phyloP scores from a whole-genome alignment of 2,888 invertebrate genomes.

The Cerastis leucographa region DNA sequence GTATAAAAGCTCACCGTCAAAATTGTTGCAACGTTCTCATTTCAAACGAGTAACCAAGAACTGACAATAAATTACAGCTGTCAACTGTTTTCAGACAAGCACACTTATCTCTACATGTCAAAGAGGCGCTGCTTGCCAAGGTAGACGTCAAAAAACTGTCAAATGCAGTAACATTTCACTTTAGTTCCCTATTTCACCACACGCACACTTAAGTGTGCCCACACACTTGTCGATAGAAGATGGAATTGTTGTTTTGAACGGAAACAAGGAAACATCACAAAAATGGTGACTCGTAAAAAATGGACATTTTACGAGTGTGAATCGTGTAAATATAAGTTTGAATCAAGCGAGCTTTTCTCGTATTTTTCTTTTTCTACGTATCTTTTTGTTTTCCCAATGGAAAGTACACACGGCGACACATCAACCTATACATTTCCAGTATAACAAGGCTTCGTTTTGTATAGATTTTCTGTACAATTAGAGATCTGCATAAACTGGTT shows the following conservation, averaged over 20 bases:
- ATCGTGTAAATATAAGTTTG: slow-evolving; percentile 8
- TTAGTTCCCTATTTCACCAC: slow-evolving; percentile 20
- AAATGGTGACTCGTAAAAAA: slow-evolving; percentile 20
- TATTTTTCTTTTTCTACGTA: not conserved
- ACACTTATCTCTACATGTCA: slow-evolving; percentile 16
- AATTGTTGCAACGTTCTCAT: slow-evolving; percentile 9
- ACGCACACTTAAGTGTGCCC: slow-evolving; percentile 6
- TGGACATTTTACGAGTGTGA: slow-evolving; percentile 32
- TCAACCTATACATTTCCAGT: no score
- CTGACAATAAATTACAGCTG: slow-evolving; percentile 29
- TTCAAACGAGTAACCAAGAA: not conserved
- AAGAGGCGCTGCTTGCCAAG: slow-evolving; percentile 24
- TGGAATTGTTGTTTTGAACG: slow-evolving; percentile 15
- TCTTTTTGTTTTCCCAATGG: not conserved
- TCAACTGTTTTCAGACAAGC: slow-evolving; percentile 24
- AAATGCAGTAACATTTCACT: slow-evolving; percentile 2
- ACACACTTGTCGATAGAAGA: not conserved
- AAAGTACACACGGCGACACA: not conserved
- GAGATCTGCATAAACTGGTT: no score
- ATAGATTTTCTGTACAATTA: no score
- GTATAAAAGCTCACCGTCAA: not conserved
- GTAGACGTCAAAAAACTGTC: slow-evolving; percentile 8
- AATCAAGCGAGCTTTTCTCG: slow-evolving; percentile 4
- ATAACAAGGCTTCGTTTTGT: no score
- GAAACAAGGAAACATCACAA: slow-evolving; percentile 33